Evolutionary conservation across 2,888 invertebrate genomes (phyloP).

Genomic region (Polydrusus cervinus): DNA sequence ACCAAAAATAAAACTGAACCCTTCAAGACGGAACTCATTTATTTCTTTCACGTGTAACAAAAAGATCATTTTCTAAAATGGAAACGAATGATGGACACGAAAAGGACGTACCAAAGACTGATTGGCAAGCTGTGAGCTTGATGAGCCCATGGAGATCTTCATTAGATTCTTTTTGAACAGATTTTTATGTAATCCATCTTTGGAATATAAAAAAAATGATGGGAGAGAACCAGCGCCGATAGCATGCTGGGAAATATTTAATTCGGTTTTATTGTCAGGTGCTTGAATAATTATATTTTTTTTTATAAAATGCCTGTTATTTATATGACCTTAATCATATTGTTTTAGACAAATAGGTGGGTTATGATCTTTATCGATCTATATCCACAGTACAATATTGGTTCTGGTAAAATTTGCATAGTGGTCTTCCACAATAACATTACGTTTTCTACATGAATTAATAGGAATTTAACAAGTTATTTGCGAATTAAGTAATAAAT

Average conservation of each 20-base stretch:
- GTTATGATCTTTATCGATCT: too few species aligned
- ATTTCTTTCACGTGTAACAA: conserved; percentile 52
- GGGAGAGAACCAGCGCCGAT: conserved; percentile 3
- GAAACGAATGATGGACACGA: conserved; percentile 56
- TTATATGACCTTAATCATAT: too few species aligned
- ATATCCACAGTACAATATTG: too few species aligned
- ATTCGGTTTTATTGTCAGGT: conserved; percentile 30
- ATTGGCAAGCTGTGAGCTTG: conserved; percentile 71
- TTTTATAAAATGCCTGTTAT: not conserved
- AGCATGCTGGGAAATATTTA: conserved; percentile 22
- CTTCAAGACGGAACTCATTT: conserved; percentile 51
- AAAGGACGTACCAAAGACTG: conserved; percentile 61
- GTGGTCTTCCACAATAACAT: not conserved
- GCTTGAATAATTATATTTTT: not conserved
- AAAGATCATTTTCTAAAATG: conserved; percentile 55
- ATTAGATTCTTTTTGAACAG: conserved; percentile 61
- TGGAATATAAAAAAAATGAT: conserved; percentile 57
- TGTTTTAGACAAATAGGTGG: too few species aligned
- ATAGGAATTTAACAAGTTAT: too few species aligned
- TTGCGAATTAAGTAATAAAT: too few species aligned
- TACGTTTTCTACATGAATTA: too few species aligned
- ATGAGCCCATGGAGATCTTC: conserved; percentile 70
- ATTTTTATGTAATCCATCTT: conserved; percentile 56
- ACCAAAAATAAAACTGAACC: conserved; percentile 48
- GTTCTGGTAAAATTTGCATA: too few species aligned